phyloP scores from a whole-genome alignment of 2,888 invertebrate species.

The Stegophylla sp. region DNA sequence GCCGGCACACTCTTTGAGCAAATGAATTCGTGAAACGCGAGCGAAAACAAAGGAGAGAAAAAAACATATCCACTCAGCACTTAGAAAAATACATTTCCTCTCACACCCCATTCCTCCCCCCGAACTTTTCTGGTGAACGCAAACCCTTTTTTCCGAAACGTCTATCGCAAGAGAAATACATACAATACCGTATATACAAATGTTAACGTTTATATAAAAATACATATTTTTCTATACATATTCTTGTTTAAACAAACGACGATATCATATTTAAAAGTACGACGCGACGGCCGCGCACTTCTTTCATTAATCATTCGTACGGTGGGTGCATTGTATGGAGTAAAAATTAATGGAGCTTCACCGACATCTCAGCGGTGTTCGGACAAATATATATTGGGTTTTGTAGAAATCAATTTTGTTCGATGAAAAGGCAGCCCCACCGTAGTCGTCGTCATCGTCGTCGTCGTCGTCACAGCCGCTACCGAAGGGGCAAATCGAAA shows the following conservation, averaged over 20 bases:
- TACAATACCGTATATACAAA: not conserved
- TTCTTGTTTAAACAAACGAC: conserved; percentile 33
- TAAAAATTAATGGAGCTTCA: conserved; percentile 49
- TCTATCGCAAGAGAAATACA: not conserved
- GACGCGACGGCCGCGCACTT: not conserved
- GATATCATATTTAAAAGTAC: conserved; percentile 26
- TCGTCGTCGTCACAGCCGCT: not conserved
- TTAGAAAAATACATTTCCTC: conserved; percentile 8
- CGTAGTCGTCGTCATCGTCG: not conserved
- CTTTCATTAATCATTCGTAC: conserved; percentile 50
- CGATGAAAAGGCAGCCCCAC: conserved; percentile 13
- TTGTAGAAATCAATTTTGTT: conserved; percentile 48
- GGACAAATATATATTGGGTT: conserved; percentile 41
- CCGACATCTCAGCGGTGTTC: conserved; percentile 14
- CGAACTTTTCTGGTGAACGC: not conserved
- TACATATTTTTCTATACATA: not conserved
- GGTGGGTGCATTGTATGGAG: not conserved
- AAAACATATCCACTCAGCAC: conserved; percentile 9
- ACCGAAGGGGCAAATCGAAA: conserved; percentile 30
- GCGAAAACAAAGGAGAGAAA: not conserved
- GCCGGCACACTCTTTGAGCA: not conserved
- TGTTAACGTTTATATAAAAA: not conserved
- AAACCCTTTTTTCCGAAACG: conserved; percentile 1
- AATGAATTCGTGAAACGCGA: not conserved
- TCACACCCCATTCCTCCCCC: not conserved